Evolutionary conservation across 2,888 invertebrate genomes (phyloP).

Genomic region (Epinotia brunnichana): DNA sequence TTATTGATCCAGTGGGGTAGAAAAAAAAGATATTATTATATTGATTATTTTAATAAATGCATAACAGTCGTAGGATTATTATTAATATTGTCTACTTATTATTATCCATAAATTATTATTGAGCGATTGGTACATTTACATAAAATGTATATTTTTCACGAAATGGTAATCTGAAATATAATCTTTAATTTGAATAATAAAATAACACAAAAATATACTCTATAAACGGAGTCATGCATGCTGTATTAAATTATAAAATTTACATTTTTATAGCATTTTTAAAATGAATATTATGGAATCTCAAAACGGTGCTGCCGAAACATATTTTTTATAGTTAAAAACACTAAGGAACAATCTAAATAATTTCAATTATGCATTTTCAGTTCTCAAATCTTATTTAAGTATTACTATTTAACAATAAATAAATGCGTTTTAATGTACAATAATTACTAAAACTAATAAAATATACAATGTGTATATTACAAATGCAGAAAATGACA

Average conservation of each 20-base stretch:
- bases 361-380: constrained; percentile 45
- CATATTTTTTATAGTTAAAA: not conserved
- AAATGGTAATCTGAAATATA: constrained; percentile 18
- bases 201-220: not conserved
- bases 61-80: constrained; percentile 60
- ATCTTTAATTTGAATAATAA: not conserved
- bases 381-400: constrained; percentile 64
- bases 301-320: not conserved
- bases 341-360: constrained; percentile 30
- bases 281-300: not conserved
- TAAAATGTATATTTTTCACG: constrained; percentile 45
- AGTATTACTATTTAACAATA: constrained; percentile 60
- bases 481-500: constrained; percentile 46
- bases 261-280: not conserved
- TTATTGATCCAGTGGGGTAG: not conserved
- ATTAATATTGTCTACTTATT: constrained; percentile 61
- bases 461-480: constrained; percentile 57
- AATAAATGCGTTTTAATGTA: constrained; percentile 75
- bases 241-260: not conserved
- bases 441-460: constrained; percentile 52
- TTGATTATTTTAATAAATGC: constrained; percentile 73
- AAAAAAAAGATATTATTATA: constrained; percentile 43
- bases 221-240: not conserved
- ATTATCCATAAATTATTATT: constrained; percentile 52
- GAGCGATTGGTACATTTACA: constrained; percentile 49